These are phyloP conservation scores for Odontocolon sp. DNA, from an alignment of 2,888 invertebrate species.

Conservation along the genomic window DNA sequence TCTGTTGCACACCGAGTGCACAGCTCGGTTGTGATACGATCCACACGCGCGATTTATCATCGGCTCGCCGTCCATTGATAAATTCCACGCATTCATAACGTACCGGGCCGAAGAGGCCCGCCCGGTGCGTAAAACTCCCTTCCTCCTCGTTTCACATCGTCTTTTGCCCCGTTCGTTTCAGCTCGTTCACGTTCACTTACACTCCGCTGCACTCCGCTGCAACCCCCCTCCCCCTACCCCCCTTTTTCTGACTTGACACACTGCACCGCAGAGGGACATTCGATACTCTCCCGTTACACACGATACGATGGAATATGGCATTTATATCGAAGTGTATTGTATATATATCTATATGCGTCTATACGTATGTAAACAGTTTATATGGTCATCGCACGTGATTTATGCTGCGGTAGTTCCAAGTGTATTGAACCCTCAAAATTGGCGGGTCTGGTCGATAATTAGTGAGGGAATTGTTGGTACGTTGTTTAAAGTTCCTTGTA, in stretches of 20 bases:
- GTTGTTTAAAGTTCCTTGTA: no score
- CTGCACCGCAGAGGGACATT: constrained; percentile 67
- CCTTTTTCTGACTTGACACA: constrained; percentile 23
- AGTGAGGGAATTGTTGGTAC: no score
- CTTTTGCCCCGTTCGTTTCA: constrained; percentile 14
- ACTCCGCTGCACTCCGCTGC: background rate
- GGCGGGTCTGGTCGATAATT: no score
- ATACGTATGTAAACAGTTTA: constrained; percentile 18
- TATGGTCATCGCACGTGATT: constrained; percentile 15
- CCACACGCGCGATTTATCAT: constrained; percentile 76
- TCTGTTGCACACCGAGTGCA: background rate
- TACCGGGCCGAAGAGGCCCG: constrained; percentile 56
- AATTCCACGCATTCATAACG: constrained; percentile 79
- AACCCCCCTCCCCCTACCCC: background rate
- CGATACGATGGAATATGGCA: constrained; percentile 66
- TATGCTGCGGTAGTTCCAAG: background rate
- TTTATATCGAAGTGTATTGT: constrained; percentile 26
- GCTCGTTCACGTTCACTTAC: background rate
- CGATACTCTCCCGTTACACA: constrained; percentile 70
- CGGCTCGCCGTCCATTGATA: constrained; percentile 78
- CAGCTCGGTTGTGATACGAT: constrained; percentile 60
- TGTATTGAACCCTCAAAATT: background rate
- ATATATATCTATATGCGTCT: background rate
- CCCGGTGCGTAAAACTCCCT: constrained; percentile 56
- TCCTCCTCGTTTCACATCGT: constrained; percentile 1